Evolutionary conservation across 2,888 invertebrate species (phyloP).

Genomic region (Zaprionus obscuricornis): DNA sequence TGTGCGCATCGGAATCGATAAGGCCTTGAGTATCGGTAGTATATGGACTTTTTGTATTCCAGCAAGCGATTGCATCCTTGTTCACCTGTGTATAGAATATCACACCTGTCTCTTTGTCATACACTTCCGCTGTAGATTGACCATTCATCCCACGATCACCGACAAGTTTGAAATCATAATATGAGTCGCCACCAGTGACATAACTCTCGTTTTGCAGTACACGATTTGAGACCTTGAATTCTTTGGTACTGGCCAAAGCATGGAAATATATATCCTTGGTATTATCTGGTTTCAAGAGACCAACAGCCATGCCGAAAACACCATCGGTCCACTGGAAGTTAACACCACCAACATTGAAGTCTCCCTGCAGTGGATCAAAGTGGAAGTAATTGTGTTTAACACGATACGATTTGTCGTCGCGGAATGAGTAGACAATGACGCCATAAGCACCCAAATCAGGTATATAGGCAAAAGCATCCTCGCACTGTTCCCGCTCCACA

Average conservation of each 20-base stretch:
- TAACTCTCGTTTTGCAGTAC: conserved; percentile 89
- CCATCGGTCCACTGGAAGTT: conserved; percentile 95
- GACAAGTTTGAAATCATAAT: conserved; percentile 88
- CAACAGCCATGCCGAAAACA: conserved; percentile 89
- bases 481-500: conserved; percentile 87
- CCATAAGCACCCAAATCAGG: conserved; percentile 91
- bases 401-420: conserved; percentile 90
- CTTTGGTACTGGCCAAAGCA: conserved; percentile 90
- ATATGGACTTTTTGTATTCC: conserved; percentile 89
- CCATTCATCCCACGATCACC: conserved; percentile 89
- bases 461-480: conserved; percentile 90
- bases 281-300: conserved; percentile 85
- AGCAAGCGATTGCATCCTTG: conserved; percentile 91
- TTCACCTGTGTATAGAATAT: conserved; percentile 92
- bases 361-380: conserved; percentile 91
- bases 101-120: conserved; percentile 87
- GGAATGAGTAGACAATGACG: conserved; percentile 90
- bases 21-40: conserved; percentile 87
- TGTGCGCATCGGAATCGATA: conserved; percentile 87
- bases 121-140: conserved; percentile 90
- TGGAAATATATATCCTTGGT: conserved; percentile 91
- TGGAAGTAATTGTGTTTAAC: conserved; percentile 92
- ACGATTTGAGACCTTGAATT: conserved; percentile 90
- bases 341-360: conserved; percentile 90
- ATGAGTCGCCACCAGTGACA: conserved; percentile 87